Base-by-base conservation (phyloP, 2,888 invertebrate genomes). In the Antheraea yamamai region DNA sequence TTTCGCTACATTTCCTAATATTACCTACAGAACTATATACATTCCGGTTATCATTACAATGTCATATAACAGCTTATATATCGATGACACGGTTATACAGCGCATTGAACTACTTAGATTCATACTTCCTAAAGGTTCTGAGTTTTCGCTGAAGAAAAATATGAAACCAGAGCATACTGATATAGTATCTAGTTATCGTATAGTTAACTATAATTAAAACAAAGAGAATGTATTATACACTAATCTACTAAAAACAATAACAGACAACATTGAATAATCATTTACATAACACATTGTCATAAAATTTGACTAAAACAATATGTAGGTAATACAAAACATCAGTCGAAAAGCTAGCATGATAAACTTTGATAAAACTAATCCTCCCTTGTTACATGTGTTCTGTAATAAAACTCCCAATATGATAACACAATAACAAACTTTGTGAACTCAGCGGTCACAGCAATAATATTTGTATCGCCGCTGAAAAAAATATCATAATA, bases 381-480 rank as follows among this genome's bases (percentile, higher is more conserved):
- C 30, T 30, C 30, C 30, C 30, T 68, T 68, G 30, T 68, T 30
- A 68, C 26, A 68, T 68, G 39, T 39, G n/a, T 23, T 70, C 20
- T n/a, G n/a, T 68, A 30, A 68, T 18, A 35, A 8, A 68, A 70
- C 18, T 39, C 10, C 39, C 10, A 39, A 70, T 39, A 70, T n/a
- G n/a, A 39, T 35, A 30, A 26, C 30, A 4, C 55, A 35, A 47
- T 18, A 58, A 52, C n/a, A 39, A 74, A 70, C 35, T 74, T 73
- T 72, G 23, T 74, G 76, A 70, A 78, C 74, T 75, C 75, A 47
- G 79, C 77, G 82, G 84, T 79, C 83, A 83, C 79, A 80, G 81
- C 81, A 81, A 85, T 82, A 85, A 85, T 85, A 83, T 87, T 87
- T 77, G 85, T 85, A 89, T 89, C 88, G 82, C 84, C 83, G 87